Evolutionary conservation across 2,113 vertebrate species (phyloP).

Genomic region (Lethenteron camtschaticum): DNA sequence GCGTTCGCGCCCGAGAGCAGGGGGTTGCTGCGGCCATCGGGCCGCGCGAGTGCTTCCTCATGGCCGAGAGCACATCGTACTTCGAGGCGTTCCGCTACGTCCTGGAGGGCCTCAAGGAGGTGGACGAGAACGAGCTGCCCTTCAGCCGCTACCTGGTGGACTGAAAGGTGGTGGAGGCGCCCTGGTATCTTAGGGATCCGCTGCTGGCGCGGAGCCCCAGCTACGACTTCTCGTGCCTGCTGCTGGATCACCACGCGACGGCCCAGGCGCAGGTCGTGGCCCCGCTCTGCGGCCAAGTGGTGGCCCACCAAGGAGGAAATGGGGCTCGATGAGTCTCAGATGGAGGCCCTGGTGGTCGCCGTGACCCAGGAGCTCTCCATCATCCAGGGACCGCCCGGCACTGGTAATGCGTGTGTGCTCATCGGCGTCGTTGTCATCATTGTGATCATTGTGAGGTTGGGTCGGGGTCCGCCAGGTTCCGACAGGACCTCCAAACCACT

Average conservation of each 20-base stretch:
- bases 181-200: constrained; percentile 29
- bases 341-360: constrained; percentile 48
- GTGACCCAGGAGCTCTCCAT: constrained; percentile 74
- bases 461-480: too few relatives aligned
- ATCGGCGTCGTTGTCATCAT: not conserved
- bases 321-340: constrained; percentile 59
- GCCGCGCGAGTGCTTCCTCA: constrained; percentile 20
- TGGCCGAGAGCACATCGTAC: constrained; percentile 78
- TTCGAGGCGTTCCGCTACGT: constrained; percentile 80
- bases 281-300: constrained; percentile 21
- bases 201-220: constrained; percentile 9
- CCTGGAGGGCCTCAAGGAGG: constrained; percentile 53
- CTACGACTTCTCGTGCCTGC: constrained; percentile 32
- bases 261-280: constrained; percentile 18
- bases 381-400: constrained; percentile 84
- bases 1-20: constrained; percentile 44
- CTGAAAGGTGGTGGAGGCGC: constrained; percentile 30
- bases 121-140: constrained; percentile 36
- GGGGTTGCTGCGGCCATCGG: constrained; percentile 16
- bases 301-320: constrained; percentile 49
- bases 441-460: not conserved
- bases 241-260: constrained; percentile 8
- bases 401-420: constrained; percentile 28
- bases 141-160: constrained; percentile 66
- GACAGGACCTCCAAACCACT: too few relatives aligned